These are phyloP conservation scores for Gisinianus flammeolus DNA, from an alignment of 2,888 invertebrate species.

Conservation along the genomic window DNA sequence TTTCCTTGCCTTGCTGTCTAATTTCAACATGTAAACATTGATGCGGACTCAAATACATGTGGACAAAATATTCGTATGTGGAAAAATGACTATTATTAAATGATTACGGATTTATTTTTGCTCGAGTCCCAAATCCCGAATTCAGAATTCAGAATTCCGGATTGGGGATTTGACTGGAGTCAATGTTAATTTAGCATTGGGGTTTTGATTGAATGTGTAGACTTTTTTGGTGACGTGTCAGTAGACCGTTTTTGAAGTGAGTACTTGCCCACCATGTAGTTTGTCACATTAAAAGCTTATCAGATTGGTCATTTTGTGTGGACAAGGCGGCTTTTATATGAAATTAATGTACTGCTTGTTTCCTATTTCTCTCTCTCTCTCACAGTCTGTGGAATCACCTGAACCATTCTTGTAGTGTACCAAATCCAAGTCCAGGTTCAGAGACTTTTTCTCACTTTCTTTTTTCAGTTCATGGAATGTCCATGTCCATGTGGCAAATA, in stretches of 20 bases:
- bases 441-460: no score
- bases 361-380: no score
- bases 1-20: not conserved
- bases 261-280: not conserved
- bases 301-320: constrained; percentile 10
- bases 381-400: no score
- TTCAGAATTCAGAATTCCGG: not conserved
- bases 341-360: not conserved
- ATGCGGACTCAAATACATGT: not conserved
- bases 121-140: not conserved
- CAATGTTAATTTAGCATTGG: no score
- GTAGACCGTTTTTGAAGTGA: not conserved
- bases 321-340: not conserved
- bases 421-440: no score
- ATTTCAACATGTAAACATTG: not conserved
- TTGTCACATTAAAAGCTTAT: not conserved
- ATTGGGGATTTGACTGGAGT: not conserved
- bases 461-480: no score
- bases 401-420: no score
- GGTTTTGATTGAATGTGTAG: no score
- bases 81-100: not conserved
- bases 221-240: not conserved
- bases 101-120: not conserved
- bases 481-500: no score
- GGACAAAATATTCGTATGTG: not conserved